Evolutionary conservation across 2,113 vertebrate species (phyloP).

Genomic region (Oreochromis niloticus): DNA sequence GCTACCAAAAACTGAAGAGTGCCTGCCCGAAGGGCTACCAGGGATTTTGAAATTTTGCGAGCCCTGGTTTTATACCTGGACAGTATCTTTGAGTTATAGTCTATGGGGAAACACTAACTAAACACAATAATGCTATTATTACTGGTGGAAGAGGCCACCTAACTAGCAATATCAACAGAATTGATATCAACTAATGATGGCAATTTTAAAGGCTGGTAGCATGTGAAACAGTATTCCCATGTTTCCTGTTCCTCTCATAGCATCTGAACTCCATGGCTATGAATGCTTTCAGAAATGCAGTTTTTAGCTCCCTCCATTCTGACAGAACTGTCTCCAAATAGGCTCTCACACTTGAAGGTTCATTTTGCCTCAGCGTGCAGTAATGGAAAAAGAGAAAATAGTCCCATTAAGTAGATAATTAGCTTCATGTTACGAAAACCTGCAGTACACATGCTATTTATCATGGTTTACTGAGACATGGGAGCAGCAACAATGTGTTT

Average conservation of each 20-base stretch:
- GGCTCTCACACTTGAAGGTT: background rate
- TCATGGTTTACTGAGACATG: background rate
- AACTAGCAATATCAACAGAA: background rate
- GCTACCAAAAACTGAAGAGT: too few relatives aligned
- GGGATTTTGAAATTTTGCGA: too few relatives aligned
- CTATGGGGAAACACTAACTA: background rate
- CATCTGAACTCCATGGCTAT: background rate
- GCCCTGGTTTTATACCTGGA: background rate
- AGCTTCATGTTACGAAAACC: conserved; percentile 16
- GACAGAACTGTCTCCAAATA: background rate
- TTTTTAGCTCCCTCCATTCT: background rate
- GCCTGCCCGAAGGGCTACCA: too few relatives aligned
- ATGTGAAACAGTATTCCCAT: background rate
- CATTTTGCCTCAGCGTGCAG: conserved; percentile 11
- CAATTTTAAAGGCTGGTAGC: background rate
- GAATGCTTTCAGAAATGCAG: background rate
- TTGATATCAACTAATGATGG: background rate
- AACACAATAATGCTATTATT: background rate
- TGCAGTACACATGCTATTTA: conserved; percentile 19
- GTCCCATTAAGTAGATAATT: conserved; percentile 33
- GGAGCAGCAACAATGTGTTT: background rate
- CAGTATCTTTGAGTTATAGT: background rate
- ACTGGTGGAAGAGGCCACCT: background rate
- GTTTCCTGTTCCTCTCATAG: background rate
- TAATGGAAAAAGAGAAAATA: conserved; percentile 38